Evolutionary conservation across 2,797 vertebrate genomes (phyloP).

Genomic region (Coreius guichenoti): DNA sequence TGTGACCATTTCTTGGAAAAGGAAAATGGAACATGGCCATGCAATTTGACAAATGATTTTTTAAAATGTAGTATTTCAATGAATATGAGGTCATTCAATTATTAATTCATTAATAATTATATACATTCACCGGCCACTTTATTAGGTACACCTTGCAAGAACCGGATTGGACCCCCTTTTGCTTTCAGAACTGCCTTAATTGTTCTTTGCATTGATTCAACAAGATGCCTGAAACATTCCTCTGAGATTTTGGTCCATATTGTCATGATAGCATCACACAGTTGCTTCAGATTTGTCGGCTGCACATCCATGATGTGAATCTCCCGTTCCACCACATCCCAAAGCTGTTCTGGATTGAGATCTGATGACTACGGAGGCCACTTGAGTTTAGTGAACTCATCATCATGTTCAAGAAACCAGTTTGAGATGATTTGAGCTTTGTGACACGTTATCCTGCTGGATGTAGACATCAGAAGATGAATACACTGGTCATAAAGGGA

Average conservation of each 20-base stretch:
- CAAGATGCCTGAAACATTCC: not conserved
- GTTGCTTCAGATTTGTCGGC: not conserved
- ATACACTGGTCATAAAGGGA: not conserved
- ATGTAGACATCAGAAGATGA: not conserved
- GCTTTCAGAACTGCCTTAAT: not conserved
- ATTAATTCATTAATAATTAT: not conserved
- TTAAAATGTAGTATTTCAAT: not conserved
- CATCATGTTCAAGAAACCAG: no score
- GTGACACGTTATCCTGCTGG: not conserved
- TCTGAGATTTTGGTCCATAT: not conserved
- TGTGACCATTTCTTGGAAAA: not conserved
- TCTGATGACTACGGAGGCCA: not conserved
- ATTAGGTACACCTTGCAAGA: not conserved
- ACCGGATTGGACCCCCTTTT: not conserved
- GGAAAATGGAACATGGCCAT: not conserved
- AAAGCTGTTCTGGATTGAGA: not conserved
- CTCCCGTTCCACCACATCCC: not conserved
- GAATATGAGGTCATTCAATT: not conserved
- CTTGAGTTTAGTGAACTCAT: no score
- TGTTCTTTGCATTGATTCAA: not conserved
- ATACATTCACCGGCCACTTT: not conserved
- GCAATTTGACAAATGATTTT: not conserved
- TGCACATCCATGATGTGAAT: slow-evolving; percentile 1
- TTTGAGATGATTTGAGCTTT: not conserved
- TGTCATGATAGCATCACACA: no score